Conservation (phyloP, 2,888 invertebrate genomes). For the Octodonta nipae region DNA sequence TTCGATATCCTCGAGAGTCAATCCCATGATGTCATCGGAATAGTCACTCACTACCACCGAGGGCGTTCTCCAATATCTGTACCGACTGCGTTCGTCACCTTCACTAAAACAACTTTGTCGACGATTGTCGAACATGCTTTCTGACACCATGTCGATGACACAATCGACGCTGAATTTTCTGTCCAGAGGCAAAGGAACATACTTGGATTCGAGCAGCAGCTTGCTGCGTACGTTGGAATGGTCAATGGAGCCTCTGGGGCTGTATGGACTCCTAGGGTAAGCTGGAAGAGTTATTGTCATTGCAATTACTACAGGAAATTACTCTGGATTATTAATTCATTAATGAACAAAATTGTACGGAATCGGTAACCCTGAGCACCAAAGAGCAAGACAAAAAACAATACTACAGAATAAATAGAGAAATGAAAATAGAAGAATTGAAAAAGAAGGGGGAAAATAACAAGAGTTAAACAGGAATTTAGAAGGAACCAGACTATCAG, state of each 20-base stretch:
- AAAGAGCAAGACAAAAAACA: no score
- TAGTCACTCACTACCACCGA: constrained; percentile 81
- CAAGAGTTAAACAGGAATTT: no score
- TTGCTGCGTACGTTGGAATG: constrained; percentile 32
- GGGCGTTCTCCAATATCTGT: constrained; percentile 62
- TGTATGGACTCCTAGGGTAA: constrained; percentile 21
- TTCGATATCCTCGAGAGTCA: constrained; percentile 47
- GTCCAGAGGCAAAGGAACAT: constrained; percentile 38
- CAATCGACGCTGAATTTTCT: constrained; percentile 36
- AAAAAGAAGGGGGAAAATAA: no score
- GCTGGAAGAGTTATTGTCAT: constrained; percentile 7
- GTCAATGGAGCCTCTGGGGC: constrained; percentile 31
- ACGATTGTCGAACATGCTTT: constrained; percentile 23
- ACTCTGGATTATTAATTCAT: no score
- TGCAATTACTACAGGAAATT: no score
- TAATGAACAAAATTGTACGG: no score
- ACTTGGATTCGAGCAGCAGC: constrained; percentile 45
- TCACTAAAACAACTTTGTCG: constrained; percentile 37
- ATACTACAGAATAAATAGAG: no score
- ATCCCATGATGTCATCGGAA: constrained; percentile 54
- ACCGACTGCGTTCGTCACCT: constrained; percentile 34
- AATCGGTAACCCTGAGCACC: no score
- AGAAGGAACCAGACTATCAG: no score
- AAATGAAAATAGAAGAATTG: no score
- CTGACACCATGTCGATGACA: constrained; percentile 9